Base-by-base conservation (phyloP, 2,797 vertebrate species). In the Tangara arthus region DNA sequence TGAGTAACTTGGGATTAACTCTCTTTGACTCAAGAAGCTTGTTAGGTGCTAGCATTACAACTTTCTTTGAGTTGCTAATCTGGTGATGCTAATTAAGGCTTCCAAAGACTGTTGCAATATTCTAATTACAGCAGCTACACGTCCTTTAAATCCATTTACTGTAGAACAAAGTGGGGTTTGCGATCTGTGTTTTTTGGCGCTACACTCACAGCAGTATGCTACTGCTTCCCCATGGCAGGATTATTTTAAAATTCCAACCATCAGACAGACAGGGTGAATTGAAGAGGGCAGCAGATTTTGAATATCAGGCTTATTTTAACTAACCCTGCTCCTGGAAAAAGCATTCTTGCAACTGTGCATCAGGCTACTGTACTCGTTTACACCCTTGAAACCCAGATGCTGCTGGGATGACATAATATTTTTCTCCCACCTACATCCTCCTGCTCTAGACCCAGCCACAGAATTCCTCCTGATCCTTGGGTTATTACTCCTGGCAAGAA, bases 31-130 rank as follows among this genome's bases (percentile, higher is more conserved):
- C 50, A 59, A 86, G 50, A 34, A 86, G 55, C 66, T 94, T 35
- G 50, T 83, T 81, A 79, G 70, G 52, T 79, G 73, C 55, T 82
- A 70, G 77, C 70, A 76, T 76, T 90, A 93, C 71, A 76, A 42
- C 76, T 93, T 87, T 39, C 59, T 87, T 69, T 72, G 66, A 90
- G 66, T 37, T 81, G 85, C 42, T 93, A 81, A 95, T 89, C 76
- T 94, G 57, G 55, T 69, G 52, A 49, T 46, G n/a, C 59, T 95
- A 94, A 96, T 95, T 94, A 94, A 90, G 82, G 71, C 56, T 82
- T 72, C 21, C 28, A 65, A 94, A 83, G 47, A 32, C 65, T 83
- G 72, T 59, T 91, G 55, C 82, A 91, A 78, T 90, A 69, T 72
- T 94, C 65, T 82, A 90, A 88, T 83, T 90, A 89, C 20, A 28